Evolutionary conservation across 2,888 invertebrate genomes (phyloP).

Genomic region (Rotaria magnacalcarata): DNA sequence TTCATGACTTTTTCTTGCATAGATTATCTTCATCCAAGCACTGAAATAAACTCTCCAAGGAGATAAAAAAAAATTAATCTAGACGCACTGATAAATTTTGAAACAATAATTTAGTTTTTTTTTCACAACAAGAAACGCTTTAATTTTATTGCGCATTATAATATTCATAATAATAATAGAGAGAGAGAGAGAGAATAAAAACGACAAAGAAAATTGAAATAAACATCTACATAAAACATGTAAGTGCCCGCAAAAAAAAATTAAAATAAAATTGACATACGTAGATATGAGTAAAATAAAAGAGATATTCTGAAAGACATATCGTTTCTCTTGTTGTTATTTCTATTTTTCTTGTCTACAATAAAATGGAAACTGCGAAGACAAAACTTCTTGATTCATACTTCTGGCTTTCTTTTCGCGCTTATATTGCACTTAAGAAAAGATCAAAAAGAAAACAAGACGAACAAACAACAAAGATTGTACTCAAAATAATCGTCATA

Average conservation of each 20-base stretch:
- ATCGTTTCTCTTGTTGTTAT: slow-evolving; percentile 15
- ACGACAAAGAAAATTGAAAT: slow-evolving; percentile 21
- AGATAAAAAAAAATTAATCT: too few relatives aligned
- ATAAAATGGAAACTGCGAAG: not conserved
- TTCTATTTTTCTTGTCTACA: not conserved
- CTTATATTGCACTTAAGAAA: not conserved
- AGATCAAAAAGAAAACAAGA: not conserved
- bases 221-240: slow-evolving; percentile 29
- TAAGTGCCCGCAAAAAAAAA: slow-evolving; percentile 12
- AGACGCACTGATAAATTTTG: too few relatives aligned
- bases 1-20: too few relatives aligned
- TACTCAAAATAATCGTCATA: slow-evolving; percentile 18
- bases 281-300: slow-evolving; percentile 31
- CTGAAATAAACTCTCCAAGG: too few relatives aligned
- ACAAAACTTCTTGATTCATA: not conserved
- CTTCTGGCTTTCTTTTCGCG: not conserved
- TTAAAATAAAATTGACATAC: slow-evolving; percentile 31
- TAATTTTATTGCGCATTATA: slow-evolving; percentile 17
- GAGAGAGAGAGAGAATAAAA: not conserved
- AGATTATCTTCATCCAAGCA: too few relatives aligned
- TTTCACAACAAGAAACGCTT: slow-evolving; percentile 26
- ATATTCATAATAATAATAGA: not conserved
- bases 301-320: slow-evolving; percentile 26
- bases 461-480: slow-evolving; percentile 26
- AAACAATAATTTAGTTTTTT: not conserved